Base-by-base conservation (phyloP, 2,797 vertebrate genomes). In the Calcarius lapponicus region DNA sequence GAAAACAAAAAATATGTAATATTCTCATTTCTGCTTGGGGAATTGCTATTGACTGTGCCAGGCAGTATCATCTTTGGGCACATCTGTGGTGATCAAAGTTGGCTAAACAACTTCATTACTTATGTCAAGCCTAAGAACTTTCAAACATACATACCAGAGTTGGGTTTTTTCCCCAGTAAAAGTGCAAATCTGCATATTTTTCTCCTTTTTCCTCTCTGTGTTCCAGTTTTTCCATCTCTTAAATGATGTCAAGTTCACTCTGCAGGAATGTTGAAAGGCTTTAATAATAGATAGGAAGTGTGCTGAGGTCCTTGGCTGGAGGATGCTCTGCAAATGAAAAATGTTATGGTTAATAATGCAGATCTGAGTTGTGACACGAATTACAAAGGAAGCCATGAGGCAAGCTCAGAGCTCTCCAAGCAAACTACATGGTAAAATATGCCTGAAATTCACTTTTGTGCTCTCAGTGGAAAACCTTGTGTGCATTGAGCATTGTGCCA, bases 201-300 rank as follows among this genome's bases (percentile, higher is more conserved):
- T 65, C 17, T 25, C 29, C n/a, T 51, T 89, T 45, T 78, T 47
- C 29, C 38, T 89, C 29, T 87, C 48, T 20, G 11, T 67, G 31
- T 73, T n/a, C 25, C 34, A 36, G 21, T 67, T 85, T 93, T 87
- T 58, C 61, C 28, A 20, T 47, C 72, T 91, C 34, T 61, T 87
- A 91, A 95, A 78, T 8, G 4, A 65, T 89, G 45, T 69, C 57
- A 78, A 40, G 50, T 87, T 85, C 53, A 80, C 50, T 76, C 80
- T 60, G 28, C 60, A 82, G 70, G 26, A 64, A 84, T 45, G 38
- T 54, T 82, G 78, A 86, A 85, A 57, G 21, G 15, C 66, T 92
- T 90, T 74, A 93, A 36, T 95, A 93, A 85, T 82, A 73, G 47
- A 66, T 81, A 56, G 62, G 85, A 92, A 80, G 31, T 65, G 26